Base-by-base conservation (phyloP, 2,888 invertebrate species). In the Drosophila kambysellisi region DNA sequence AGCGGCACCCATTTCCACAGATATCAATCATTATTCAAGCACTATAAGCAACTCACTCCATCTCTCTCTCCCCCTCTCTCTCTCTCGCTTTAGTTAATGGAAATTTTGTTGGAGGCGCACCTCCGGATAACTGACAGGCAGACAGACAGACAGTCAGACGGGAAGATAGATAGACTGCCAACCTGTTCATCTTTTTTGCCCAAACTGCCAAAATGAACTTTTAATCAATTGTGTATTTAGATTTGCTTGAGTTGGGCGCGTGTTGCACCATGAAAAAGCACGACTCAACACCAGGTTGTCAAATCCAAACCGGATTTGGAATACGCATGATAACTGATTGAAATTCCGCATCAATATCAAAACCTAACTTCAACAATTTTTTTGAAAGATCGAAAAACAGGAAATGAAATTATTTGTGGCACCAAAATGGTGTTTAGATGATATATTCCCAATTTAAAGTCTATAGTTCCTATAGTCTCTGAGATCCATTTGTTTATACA, bases 21-120 rank as follows among this genome's bases (percentile, higher is more conserved):
- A 79, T 73, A 83, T 87, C 84, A 87, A 89, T 87, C 89, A 87
- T 83, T 76, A 70, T 65, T 81, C 71, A 73, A 81, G 50, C 68
- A 69, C 69, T n/a, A 35, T 7, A 39, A 35, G 4, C n/a, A 32
- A 25, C 29, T 29, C 5, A 37, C 54, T 11, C 7, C 0, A 20
- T 20, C 11, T 7, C 15, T 7, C 17, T n/a, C 5, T 2, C 43
- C 1, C 9, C 4, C n/a, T 29, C 41, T 20, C 48, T 17, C 29
- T 6, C 12, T 54, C 39, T 15, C 12, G 15, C 7, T 46, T 25
- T 15, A 33, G 30, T 15, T 66, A 75, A 70, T 70, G 80, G 70
- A 60, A 75, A 62, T 65, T 79, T 61, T 62, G 41, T 41, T 70
- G 46, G 8, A 37, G 53, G 63, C 71, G 53, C 71, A 53, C 72